Evolutionary conservation across 2,888 invertebrate species (phyloP).

Genomic region (Ferdinandea cuprea): DNA sequence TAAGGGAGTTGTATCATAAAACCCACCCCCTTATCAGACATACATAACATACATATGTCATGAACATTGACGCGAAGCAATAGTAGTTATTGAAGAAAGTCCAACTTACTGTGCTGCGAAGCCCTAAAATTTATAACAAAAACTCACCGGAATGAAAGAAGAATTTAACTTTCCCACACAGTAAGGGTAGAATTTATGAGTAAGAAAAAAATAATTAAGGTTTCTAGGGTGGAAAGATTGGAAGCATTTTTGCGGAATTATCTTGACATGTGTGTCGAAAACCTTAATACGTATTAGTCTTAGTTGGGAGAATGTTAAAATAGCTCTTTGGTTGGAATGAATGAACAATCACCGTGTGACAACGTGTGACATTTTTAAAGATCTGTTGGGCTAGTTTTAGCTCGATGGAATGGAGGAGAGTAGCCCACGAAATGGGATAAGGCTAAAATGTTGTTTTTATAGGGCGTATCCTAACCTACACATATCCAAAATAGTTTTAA

Average conservation of each 20-base stretch:
- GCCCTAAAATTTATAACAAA: slow-evolving; percentile 22
- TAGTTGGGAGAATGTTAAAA: slow-evolving; percentile 25
- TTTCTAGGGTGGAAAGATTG: slow-evolving; percentile 48
- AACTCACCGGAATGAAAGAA: slow-evolving; percentile 16
- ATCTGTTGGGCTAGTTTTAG: too few species aligned
- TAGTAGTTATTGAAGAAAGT: slow-evolving; percentile 45
- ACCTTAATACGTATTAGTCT: too few species aligned
- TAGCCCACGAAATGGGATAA: too few species aligned
- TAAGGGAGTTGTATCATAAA: background rate
- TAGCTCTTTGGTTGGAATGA: background rate
- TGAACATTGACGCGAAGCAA: slow-evolving; percentile 34
- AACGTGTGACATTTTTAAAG: too few species aligned
- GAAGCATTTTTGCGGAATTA: slow-evolving; percentile 22
- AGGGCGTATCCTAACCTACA: too few species aligned
- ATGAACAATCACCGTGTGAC: too few species aligned
- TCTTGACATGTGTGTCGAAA: slow-evolving; percentile 35
- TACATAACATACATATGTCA: slow-evolving; percentile 44
- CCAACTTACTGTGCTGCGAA: slow-evolving; percentile 16
- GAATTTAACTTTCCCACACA: slow-evolving; percentile 13
- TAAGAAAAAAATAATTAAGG: background rate
- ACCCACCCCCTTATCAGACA: slow-evolving; percentile 53
- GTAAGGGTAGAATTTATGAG: slow-evolving; percentile 11
- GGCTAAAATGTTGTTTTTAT: too few species aligned
- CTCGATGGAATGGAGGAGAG: too few species aligned
- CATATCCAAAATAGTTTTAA: too few species aligned